Percentiles rank a stretch among this genome's conserved stretches.
phyloP scores from a whole-genome alignment of 1,140 invertebrate genomes.

The Rhopalosiphum padi region DNA sequence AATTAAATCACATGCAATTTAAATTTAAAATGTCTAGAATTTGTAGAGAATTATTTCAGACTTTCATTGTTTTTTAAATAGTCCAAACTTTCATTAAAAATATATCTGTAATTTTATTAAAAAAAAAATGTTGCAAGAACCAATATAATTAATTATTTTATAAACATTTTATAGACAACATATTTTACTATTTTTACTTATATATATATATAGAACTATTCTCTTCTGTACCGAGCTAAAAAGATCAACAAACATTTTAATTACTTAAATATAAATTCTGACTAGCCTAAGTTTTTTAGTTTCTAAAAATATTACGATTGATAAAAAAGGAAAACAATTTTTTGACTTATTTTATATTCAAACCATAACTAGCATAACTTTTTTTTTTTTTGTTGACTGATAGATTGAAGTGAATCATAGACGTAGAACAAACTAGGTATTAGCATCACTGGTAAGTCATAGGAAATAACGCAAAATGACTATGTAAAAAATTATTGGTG shows the following conservation, averaged over 20 bases:
- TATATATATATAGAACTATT: background rate
- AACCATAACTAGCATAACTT: background rate
- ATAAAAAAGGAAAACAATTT: background rate
- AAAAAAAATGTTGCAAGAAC: too few relatives aligned
- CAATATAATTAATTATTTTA: too few relatives aligned
- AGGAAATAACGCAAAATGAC: background rate
- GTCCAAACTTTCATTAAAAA: too few relatives aligned
- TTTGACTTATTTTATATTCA: background rate
- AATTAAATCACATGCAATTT: too few relatives aligned
- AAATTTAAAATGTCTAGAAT: too few relatives aligned
- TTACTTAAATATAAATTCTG: background rate
- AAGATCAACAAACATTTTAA: background rate
- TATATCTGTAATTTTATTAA: too few relatives aligned
- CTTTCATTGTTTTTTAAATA: too few relatives aligned
- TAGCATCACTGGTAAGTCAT: background rate
- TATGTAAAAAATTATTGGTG: background rate
- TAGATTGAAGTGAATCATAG: background rate
- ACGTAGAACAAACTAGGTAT: background rate
- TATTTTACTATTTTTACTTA: too few relatives aligned
- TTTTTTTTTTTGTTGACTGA: background rate
- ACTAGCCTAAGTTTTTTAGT: background rate
- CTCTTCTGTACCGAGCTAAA: background rate
- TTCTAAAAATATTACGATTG: background rate
- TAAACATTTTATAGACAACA: background rate
- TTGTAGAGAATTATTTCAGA: too few relatives aligned